Evolutionary conservation across 2,888 invertebrate species (phyloP).

Genomic region (Leuctra nigra): DNA sequence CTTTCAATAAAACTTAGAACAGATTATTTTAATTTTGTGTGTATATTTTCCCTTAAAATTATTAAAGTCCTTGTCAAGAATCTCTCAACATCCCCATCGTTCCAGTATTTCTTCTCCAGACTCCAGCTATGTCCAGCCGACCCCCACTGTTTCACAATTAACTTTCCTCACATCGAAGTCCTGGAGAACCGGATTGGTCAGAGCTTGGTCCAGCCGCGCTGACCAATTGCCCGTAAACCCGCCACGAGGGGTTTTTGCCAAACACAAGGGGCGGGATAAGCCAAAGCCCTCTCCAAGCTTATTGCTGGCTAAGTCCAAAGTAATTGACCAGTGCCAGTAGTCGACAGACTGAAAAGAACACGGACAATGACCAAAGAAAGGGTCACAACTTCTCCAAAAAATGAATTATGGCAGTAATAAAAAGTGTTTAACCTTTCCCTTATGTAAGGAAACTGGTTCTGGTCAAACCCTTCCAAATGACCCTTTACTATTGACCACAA

Average conservation of each 20-base stretch:
- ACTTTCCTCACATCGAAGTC: conserved; percentile 2
- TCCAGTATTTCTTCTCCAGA: no score
- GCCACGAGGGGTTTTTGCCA: background rate
- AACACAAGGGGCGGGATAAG: conserved; percentile 10
- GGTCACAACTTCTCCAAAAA: conserved; percentile 12
- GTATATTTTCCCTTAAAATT: no score
- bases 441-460: conserved; percentile 2
- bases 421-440: background rate
- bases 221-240: conserved; percentile 14
- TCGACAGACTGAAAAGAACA: conserved; percentile 1
- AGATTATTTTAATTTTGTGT: no score
- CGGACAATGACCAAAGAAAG: background rate
- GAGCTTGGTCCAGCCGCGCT: background rate
- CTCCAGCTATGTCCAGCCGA: background rate
- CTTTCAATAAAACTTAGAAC: no score
- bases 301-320: conserved; percentile 14
- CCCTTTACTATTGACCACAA: conserved; percentile 14
- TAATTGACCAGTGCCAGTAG: conserved; percentile 16
- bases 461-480: conserved; percentile 7
- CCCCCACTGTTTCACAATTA: conserved; percentile 8
- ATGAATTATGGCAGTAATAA: conserved; percentile 10
- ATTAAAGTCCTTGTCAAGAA: no score
- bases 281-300: conserved; percentile 4
- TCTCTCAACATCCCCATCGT: no score
- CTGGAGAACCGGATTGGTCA: background rate